Evolutionary conservation across 1,140 invertebrate species (phyloP), one percentile per base, ranked within the genome.

Genomic region (Trichomalopsis sarcophagae): DNA sequence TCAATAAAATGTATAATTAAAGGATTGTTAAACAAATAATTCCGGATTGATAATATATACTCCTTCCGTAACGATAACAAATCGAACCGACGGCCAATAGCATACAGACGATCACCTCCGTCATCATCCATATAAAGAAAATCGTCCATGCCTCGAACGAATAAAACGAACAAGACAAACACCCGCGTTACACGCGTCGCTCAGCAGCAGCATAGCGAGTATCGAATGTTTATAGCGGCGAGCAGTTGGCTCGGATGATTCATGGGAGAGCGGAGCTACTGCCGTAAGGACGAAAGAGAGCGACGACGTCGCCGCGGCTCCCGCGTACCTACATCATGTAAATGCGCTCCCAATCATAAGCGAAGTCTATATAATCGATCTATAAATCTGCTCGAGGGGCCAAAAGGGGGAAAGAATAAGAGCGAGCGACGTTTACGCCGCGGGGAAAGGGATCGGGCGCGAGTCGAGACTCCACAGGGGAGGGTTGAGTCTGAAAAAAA

Each of bases 321-420:
- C 50, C 76, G 84, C 86, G 73, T 87, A 91, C 90, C 88, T 90
- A 90, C 90, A 91, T 91, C 91, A 93, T 93, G 92, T 92, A 93
- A 93, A 93, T 93, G 90, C 33, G 27, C 87, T 91, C 90, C 91
- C 91, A 93, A 93, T 93, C 92, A 92, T 92, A 91, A 92, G 86
- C 89, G 88, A 90, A 92, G 91, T 92, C 92, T 91, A 92, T 93
- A 93, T 93, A 93, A 93, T 93, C 92, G 92, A 93, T 93, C 92
- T 93, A 93, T 93, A 93, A 93, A 93, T 92, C 91, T 93, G 90
- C 91, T 92, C 90, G 91, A 87, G 87, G 88, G 88, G 88, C 23
- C 68, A 6, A 62, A 9, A 55, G 11, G 30, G 75, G 23, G 76
- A 81, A 33, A 71, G 27, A 71, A 71, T 30, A 71, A 71, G 79